phyloP scores from a whole-genome alignment of 2,113 vertebrate species.

The Procavia capensis region DNA sequence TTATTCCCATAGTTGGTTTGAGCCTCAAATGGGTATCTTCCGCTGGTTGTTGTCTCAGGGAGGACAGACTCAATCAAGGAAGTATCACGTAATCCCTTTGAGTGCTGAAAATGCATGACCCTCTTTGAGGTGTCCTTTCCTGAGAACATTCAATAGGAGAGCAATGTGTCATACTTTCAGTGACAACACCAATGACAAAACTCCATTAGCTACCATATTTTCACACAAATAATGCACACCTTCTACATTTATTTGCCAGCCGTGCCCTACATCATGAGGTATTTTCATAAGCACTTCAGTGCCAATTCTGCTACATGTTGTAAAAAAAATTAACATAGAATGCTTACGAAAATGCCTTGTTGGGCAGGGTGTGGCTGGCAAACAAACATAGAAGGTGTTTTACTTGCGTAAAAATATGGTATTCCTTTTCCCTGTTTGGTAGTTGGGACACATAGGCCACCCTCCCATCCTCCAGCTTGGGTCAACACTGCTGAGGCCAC shows the following conservation, averaged over 20 bases:
- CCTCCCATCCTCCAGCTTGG: background rate
- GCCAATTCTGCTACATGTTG: too few species aligned
- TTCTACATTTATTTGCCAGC: too few species aligned
- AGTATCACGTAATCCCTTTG: background rate
- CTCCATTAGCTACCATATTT: background rate
- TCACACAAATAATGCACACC: too few species aligned
- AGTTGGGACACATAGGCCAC: background rate
- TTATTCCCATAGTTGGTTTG: background rate
- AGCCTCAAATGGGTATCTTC: slow-evolving; percentile 50
- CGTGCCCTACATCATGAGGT: too few species aligned
- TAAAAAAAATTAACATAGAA: too few species aligned
- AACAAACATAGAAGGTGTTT: too few species aligned
- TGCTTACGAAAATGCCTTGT: too few species aligned
- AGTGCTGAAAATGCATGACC: background rate
- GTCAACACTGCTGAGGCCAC: background rate
- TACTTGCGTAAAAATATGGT: too few species aligned
- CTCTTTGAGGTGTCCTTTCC: background rate
- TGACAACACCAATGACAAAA: background rate
- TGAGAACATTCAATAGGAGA: background rate
- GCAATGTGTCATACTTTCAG: background rate
- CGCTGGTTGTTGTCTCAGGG: background rate
- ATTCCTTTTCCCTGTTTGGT: background rate
- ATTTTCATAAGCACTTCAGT: too few species aligned
- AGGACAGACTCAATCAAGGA: slow-evolving; percentile 34
- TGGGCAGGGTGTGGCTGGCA: too few species aligned